Percentiles rank a stretch among this genome's conserved stretches.
These are phyloP conservation scores for Pachyseris speciosa DNA, from an alignment of 64 coral and sea anemone genomes.

Conservation along the genomic window DNA sequence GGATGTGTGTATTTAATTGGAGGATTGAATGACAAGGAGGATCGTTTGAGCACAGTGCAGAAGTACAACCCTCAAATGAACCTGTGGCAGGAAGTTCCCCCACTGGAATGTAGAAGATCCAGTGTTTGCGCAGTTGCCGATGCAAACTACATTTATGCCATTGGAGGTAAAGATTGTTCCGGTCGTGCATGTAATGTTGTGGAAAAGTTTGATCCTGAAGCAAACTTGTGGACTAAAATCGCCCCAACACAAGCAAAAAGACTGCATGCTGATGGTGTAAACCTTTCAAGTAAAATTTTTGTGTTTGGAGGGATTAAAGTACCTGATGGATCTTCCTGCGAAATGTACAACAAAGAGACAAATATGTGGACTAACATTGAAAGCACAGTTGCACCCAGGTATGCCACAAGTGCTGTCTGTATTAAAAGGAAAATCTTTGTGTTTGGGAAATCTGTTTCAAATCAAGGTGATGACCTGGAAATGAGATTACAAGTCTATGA, in stretches of 20 bases:
- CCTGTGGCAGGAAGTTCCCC: slow-evolving; percentile 17
- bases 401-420: not conserved
- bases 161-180: slow-evolving; percentile 55
- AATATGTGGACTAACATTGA: not conserved
- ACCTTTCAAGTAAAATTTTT: slow-evolving; percentile 22
- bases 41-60: slow-evolving; percentile 11
- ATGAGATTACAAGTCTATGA: not conserved
- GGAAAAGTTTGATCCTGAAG: slow-evolving; percentile 63
- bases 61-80: slow-evolving; percentile 46
- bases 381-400: slow-evolving; percentile 12
- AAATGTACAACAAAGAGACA: slow-evolving; percentile 43
- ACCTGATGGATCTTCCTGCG: not conserved
- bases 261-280: slow-evolving; percentile 34
- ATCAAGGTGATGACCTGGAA: not conserved
- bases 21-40: slow-evolving; percentile 27
- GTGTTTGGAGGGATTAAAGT: slow-evolving; percentile 49
- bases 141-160: slow-evolving; percentile 61
- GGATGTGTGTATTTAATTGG: slow-evolving; percentile 59
- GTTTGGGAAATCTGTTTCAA: slow-evolving; percentile 26
- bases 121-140: slow-evolving; percentile 67
- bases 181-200: slow-evolving; percentile 22
- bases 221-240: slow-evolving; percentile 39
- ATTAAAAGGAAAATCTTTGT: not conserved
- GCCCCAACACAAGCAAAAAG: slow-evolving; percentile 18
- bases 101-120: slow-evolving; percentile 48